A percentile compares a stretch with the other conserved stretches of the same genome.
Evolutionary conservation across 2,113 vertebrate species (phyloP).

Genomic region (Dipodomys merriami): DNA sequence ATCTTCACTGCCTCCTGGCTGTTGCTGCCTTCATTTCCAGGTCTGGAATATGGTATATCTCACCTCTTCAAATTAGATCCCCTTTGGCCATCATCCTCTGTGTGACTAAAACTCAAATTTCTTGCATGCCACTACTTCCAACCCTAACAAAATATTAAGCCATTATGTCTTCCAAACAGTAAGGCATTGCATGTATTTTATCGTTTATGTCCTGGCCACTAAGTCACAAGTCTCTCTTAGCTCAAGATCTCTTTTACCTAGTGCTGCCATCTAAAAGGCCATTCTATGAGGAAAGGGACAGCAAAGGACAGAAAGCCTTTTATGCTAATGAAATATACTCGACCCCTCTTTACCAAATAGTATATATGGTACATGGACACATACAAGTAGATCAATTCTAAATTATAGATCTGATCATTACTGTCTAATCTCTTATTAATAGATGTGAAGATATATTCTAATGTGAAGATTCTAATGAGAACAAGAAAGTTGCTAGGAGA

Average conservation of each 20-base stretch:
- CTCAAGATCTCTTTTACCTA: slow-evolving; percentile 21
- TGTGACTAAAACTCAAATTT: not conserved
- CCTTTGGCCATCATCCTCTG: not conserved
- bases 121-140: not conserved
- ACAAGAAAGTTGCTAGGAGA: slow-evolving; percentile 52
- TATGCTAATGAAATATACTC: not conserved
- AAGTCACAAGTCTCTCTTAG: not conserved
- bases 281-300: not conserved
- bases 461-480: slow-evolving; percentile 25
- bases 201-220: not conserved
- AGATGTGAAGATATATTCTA: slow-evolving; percentile 29
- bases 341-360: slow-evolving; percentile 4
- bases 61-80: slow-evolving; percentile 17
- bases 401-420: not conserved
- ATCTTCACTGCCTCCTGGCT: not conserved
- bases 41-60: not conserved
- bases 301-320: not conserved
- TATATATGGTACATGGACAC: not conserved
- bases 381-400: not conserved
- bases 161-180: not conserved
- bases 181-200: not conserved
- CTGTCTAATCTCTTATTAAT: slow-evolving; percentile 11
- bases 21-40: not conserved
- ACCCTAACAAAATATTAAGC: not conserved
- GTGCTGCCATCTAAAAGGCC: not conserved